These are phyloP conservation scores for Meloidogyne hapla DNA, from an alignment of 1,140 invertebrate species.

Conservation along the genomic window DNA sequence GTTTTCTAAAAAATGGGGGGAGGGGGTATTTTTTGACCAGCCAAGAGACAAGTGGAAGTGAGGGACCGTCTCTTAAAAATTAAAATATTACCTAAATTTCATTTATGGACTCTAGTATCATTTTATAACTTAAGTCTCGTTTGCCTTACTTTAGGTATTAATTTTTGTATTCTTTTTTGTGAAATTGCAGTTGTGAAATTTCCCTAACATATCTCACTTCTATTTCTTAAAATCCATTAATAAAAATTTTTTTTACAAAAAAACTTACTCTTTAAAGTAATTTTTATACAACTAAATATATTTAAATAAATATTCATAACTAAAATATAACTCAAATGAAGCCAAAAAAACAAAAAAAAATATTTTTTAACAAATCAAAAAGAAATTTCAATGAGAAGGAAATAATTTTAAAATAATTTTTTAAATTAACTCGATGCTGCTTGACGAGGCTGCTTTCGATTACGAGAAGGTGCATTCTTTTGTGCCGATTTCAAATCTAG, in stretches of 20 bases:
- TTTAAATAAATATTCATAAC: too few relatives aligned
- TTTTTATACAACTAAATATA: too few relatives aligned
- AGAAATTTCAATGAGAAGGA: background rate
- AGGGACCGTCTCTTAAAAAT: background rate
- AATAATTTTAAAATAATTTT: background rate
- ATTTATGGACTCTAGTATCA: too few relatives aligned
- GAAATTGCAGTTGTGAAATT: too few relatives aligned
- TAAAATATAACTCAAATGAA: background rate
- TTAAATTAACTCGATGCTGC: background rate
- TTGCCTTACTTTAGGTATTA: too few relatives aligned
- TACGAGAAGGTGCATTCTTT: background rate
- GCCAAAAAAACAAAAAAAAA: background rate
- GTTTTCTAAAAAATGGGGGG: background rate
- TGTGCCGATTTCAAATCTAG: background rate
- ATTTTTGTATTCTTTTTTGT: too few relatives aligned
- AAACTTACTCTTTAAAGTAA: too few relatives aligned
- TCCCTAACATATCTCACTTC: too few relatives aligned
- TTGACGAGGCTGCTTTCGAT: background rate
- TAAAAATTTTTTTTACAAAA: too few relatives aligned
- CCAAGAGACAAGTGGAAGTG: background rate
- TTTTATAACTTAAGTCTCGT: too few relatives aligned
- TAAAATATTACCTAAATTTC: too few relatives aligned
- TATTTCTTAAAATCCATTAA: too few relatives aligned
- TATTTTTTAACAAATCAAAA: background rate
- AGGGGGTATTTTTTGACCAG: background rate